Evolutionary conservation across 2,113 vertebrate genomes (phyloP), one percentile per base, ranked within the genome.

Genomic region (Rhinolophus ferrumequinum): DNA sequence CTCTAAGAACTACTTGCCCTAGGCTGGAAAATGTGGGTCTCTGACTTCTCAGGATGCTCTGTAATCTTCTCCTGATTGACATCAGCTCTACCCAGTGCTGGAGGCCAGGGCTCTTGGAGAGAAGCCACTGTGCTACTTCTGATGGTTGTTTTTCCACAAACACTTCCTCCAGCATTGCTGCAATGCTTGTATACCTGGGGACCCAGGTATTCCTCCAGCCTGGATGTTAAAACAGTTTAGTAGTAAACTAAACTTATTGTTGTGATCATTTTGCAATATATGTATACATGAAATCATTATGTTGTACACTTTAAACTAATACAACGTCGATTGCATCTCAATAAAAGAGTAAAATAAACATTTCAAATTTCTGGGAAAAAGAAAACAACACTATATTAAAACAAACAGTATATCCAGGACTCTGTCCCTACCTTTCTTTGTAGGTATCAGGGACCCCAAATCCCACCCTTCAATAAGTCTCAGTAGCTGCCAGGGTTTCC

Each of bases 61-160:
- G 19, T 84, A 41, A 76, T 90, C 77, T 97, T 56, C 81, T 96
- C 75, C 76, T 94, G 66, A 2, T 47, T 54, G 69, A 83, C 75
- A 28, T 15, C 0, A 1, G 47, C 19, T 85, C 60, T 4, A 1
- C 3, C 0, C 5, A 62, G 41, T 15, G 82, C 77, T 4, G 35
- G 38, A 52, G 75, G 50, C 85, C 50, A 28, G 50, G 47, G 24
- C 2, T 33, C 66, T 88, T 4, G 19, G 30, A 66, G 69, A 85
- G 28, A 47, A 35, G 33, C 47, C 24, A 2, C 15, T 5, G 24
- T 35, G 50, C 26, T 33, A 24, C 9, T 19, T 84, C 94, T 69
- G 77, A 86, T 15, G 58, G 24, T 5, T 13, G 9, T 54, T 44
- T 69, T 15, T 76, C 79, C 8, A 4, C 11, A 52, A 70, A 52